Base-by-base conservation (phyloP, 2,113 vertebrate genomes). In the Pelecanoides urinatrix region DNA sequence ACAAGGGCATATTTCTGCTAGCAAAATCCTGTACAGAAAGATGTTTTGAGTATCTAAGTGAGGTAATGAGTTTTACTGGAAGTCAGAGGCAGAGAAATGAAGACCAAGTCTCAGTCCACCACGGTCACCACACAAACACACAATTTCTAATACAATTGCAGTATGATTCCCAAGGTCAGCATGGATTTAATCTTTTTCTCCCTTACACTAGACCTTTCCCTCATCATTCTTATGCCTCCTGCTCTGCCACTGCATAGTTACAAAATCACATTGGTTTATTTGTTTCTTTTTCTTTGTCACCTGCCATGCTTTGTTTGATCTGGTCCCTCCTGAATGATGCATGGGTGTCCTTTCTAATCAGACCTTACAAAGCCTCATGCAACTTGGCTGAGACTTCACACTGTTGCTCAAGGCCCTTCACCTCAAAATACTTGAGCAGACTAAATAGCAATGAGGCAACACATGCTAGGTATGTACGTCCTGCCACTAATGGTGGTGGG, bases 401-500 rank as follows among this genome's bases (percentile, higher is more conserved):
- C 72, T 50, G n/a, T 50, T 83, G 86, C 61, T 89, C 34, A 17
- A 85, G 92, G 86, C 68, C 74, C 56, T 96, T 94, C 76, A 97
- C 91, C 95, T 95, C 77, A 32, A 94, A 97, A 66, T 78, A 86
- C 70, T 88, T 76, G 71, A 94, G 49, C 49, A 85, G 87, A 90
- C 66, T 82, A 87, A 95, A 70, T 1, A 87, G 77, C 86, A 85
- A n/a, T 6, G 23, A 92, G 66, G 38, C 86, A 85, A 79, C 86
- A 72, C 53, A 70, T 29, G 32, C 80, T 42, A 34, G 94, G 40
- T 94, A 34, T 42, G 70, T 59, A 81, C 36, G 92, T 87, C 80
- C 80, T 95, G 62, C 86, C 53, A 85, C 91, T 94, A 95, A 94
- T 70, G 94, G 79, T 58, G 77, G 91, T 94, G 71, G 81, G 83